Evolutionary conservation across 2,113 vertebrate species (phyloP).

Genomic region (Ploceus nigricollis): DNA sequence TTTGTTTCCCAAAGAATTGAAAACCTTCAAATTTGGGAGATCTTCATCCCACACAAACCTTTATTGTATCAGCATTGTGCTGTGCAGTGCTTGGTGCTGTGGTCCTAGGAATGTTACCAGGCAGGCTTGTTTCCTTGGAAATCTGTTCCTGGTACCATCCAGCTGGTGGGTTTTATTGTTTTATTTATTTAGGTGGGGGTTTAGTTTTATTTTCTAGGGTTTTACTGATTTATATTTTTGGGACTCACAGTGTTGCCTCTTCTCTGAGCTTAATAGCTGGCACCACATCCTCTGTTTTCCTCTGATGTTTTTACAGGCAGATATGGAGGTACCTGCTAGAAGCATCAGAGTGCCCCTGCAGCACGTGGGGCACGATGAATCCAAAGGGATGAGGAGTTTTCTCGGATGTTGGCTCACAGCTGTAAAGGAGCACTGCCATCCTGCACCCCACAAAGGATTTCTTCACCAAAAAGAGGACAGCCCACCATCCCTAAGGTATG

Average conservation of each 20-base stretch:
- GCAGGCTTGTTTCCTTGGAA: background rate
- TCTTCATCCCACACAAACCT: background rate
- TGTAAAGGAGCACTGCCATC: background rate
- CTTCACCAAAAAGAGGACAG: background rate
- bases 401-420: background rate
- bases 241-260: background rate
- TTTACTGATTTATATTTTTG: background rate
- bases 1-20: background rate
- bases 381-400: background rate
- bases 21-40: background rate
- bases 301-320: background rate
- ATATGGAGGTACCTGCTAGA: background rate
- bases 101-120: background rate
- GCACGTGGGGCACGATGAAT: background rate
- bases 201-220: background rate
- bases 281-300: background rate
- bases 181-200: background rate
- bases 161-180: background rate
- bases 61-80: rapidly evolving
- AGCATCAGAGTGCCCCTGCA: background rate
- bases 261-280: background rate
- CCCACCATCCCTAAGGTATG: background rate
- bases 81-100: background rate
- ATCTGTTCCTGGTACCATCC: background rate
- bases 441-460: background rate